These are phyloP conservation scores for Psilopsiagon aymara DNA, from an alignment of 2,113 vertebrate species.

Conservation along the genomic window DNA sequence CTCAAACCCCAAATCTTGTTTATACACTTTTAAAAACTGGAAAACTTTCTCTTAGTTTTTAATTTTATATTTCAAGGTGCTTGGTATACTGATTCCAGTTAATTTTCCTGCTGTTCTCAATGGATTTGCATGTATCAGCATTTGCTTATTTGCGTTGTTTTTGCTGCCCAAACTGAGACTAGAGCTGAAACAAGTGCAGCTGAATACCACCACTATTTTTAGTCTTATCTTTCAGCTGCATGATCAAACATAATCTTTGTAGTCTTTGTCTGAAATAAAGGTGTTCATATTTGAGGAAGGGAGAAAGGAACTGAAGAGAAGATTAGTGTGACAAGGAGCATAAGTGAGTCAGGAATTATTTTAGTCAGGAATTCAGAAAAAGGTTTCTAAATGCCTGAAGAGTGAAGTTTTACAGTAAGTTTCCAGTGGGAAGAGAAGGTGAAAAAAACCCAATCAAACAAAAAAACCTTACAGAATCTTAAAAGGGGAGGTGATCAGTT, in stretches of 20 bases:
- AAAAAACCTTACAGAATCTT: background rate
- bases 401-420: background rate
- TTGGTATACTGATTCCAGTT: background rate
- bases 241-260: background rate
- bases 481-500: background rate
- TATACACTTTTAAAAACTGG: background rate
- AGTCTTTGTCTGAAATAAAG: background rate
- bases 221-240: background rate
- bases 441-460: background rate
- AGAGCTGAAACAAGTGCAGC: background rate
- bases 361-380: background rate
- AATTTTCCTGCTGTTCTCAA: background rate
- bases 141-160: background rate
- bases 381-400: background rate
- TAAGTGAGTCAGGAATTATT: background rate
- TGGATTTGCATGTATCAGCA: background rate
- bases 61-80: fast-evolving
- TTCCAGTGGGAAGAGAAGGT: background rate
- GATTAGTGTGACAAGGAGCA: background rate
- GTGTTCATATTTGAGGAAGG: background rate
- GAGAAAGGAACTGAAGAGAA: background rate
- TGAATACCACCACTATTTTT: background rate
- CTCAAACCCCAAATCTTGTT: background rate
- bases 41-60: background rate
- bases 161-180: background rate